Conservation (phyloP, 2,113 vertebrate genomes). For the Cyanocitta stelleri region DNA sequence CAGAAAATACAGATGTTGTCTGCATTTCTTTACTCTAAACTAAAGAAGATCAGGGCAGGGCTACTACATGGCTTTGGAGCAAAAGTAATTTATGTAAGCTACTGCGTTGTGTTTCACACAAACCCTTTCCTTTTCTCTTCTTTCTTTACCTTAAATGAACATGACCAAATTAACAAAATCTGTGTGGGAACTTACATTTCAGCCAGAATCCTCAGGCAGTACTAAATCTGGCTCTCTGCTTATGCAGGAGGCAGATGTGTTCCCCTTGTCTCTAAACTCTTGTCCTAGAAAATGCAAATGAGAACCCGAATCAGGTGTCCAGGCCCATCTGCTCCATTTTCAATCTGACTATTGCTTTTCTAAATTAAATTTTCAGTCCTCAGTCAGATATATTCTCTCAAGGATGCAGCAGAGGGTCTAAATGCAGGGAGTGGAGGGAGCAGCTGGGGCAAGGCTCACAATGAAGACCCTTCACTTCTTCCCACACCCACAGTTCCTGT, state of each 20-base stretch:
- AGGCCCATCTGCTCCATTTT: not conserved
- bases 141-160: not conserved
- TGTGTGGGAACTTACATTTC: not conserved
- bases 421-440: not conserved
- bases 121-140: not conserved
- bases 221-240: not conserved
- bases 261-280: not conserved
- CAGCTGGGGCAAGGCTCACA: not conserved
- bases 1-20: not conserved
- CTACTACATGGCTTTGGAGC: not conserved
- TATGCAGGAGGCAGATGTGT: not conserved
- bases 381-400: not conserved
- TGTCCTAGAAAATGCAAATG: conserved; percentile 6
- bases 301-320: not conserved
- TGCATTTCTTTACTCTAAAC: not conserved
- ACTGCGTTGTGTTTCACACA: not conserved
- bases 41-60: not conserved
- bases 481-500: accelerated
- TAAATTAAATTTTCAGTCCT: not conserved
- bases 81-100: not conserved
- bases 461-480: not conserved
- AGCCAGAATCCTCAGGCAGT: not conserved
- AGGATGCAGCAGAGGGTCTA: not conserved
- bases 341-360: not conserved
- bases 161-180: conserved; percentile 6